A percentile compares a stretch with the other conserved stretches of the same genome.
These are phyloP conservation scores for Hepsetus odoe DNA, from an alignment of 2,113 vertebrate genomes.

Conservation along the genomic window DNA sequence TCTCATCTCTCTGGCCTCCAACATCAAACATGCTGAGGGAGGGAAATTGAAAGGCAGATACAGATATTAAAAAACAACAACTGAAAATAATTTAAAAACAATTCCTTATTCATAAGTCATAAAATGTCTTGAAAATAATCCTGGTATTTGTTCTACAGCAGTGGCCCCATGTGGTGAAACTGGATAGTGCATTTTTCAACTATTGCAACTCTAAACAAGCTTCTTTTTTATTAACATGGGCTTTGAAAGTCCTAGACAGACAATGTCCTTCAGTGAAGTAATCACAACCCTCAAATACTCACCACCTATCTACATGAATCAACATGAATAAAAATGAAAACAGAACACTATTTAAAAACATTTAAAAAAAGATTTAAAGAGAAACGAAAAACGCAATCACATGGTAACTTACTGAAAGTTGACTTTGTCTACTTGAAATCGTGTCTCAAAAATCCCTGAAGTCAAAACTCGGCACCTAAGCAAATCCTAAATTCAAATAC, in stretches of 20 bases:
- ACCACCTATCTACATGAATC: neutral
- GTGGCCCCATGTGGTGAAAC: conserved; percentile 20
- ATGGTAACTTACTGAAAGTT: conserved; percentile 86
- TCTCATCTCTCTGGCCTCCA: conserved; percentile 95
- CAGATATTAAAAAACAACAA: conserved; percentile 5
- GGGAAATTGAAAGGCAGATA: conserved; percentile 28
- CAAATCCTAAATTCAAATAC: conserved; percentile 75
- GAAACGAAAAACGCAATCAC: neutral
- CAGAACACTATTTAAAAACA: neutral
- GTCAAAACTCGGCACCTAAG: conserved; percentile 90
- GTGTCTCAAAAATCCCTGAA: conserved; percentile 90
- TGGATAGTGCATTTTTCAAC: neutral
- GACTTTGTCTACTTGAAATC: conserved; percentile 93
- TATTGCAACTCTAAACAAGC: neutral
- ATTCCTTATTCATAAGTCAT: neutral
- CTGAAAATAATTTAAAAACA: neutral
- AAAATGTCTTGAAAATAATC: neutral
- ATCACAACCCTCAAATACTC: neutral
- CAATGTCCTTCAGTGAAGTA: neutral
- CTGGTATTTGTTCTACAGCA: neutral
- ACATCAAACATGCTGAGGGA: conserved; percentile 96
- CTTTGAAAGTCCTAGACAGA: too few species aligned
- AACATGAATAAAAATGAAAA: neutral
- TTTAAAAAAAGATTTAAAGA: neutral
- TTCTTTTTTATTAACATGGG: neutral